Evolutionary conservation across 2,888 invertebrate genomes (phyloP), one percentile per base, ranked within the genome.

Genomic region (Gymnosoma rotundatum): DNA sequence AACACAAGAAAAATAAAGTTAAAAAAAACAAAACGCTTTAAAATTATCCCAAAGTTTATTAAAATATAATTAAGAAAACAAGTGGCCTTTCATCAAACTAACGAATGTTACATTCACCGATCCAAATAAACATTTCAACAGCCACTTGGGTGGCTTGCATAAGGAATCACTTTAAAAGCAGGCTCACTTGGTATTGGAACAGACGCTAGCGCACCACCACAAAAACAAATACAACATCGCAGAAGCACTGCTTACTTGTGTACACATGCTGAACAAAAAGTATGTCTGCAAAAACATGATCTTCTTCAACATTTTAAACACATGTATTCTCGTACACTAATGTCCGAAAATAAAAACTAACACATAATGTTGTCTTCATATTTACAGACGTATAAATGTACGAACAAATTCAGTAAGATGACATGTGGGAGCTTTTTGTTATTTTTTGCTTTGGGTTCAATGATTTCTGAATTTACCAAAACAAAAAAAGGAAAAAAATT

Each of bases 61-160:
- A 69, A 78, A 74, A 78, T 70, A 66, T 74, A 69, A 74, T 78
- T 74, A 78, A 80, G 75, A 60, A 73, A 83, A 76, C 79, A 75
- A 66, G 75, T 56, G 72, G 66, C 52, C 58, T 48, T 42, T 12
- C 10, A 42, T 42, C 42, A 12, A 42, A 42, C 12, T 20, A 61
- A 69, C 48, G 38, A 78, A 14, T 36, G 10, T 42, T 36, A 18
- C 14, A 25, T 25, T 14, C 50, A 25, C 45, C n/a, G 6, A 66
- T n/a, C 42, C 16, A 64, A 72, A 58, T 10, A 21, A 64, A 66
- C 7, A 45, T 61, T 14, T 60, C 32, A 54, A 48, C 45, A 21
- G 21, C 75, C 72, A 78, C 80, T 78, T 83, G 83, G 80, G 76
- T 83, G 83, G 80, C 63, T 83, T 74, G 12, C 73, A 80, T 61